Evolutionary conservation across 2,888 invertebrate species (phyloP), one percentile per base, ranked within the genome.

Genomic region (Furcula furcula): DNA sequence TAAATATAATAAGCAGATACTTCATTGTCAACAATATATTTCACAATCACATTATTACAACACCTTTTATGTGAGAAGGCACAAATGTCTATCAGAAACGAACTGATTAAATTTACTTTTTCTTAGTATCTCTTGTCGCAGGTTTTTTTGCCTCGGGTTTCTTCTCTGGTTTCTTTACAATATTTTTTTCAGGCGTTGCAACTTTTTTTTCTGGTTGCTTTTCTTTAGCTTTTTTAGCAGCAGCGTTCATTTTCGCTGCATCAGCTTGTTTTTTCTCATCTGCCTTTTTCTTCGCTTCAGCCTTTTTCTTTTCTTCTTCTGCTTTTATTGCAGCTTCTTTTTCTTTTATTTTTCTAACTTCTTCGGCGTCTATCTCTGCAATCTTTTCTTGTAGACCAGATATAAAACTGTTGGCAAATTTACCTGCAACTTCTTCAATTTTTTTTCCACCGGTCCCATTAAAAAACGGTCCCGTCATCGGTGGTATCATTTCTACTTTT

Each of bases 401-500:
- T 29, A 78, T 73, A 4, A 77, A 30, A 9, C 42, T 38, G 18
- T 77, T 55, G 5, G 61, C 49, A 10, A 48, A 15, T 7, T 51
- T 53, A 3, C 51, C 63, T 5, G 45, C 65, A 4, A 45, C 2
- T 3, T 49, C 39, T 68, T 83, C 85, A 2, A 87, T 11, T 20
- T 56, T 56, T 39, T 55, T 51, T 9, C 82, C 83, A 11, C 20
- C 23, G 7, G 66, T 41, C 7, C 83, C 85, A 31, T 66, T 46
- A 31, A 84, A 68, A 3, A 75, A 63, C 9, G 40, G 34, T 14
- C 54, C 30, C 7, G 77, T 76, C 55, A 70, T 46, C 0, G 87
- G 86, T n/a, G 87, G 87, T 19, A 65, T 70, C 29, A 71, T 59
- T 71, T 88, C 87, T n/a, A 68, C 57, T 65, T 85, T 88, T 16